Percentiles rank a stretch among this genome's conserved stretches.
Conservation (phyloP, 2,888 invertebrate species). For the Plagiodera versicolora region DNA sequence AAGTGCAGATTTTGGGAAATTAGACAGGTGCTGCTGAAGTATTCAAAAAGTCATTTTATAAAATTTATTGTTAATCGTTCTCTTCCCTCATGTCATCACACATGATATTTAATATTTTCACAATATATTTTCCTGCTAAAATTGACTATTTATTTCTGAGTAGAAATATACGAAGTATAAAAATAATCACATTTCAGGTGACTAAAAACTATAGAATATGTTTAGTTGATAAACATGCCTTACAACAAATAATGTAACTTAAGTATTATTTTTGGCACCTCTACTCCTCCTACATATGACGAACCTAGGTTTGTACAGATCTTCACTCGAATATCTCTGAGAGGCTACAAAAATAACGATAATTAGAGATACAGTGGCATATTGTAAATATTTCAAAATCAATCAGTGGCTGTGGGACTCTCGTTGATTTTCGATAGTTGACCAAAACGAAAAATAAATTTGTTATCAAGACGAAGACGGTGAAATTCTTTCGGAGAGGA, state of each 20-base stretch:
- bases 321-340: conserved; percentile 70
- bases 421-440: not conserved
- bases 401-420: not conserved
- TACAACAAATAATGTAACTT: not conserved
- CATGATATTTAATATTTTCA: too few relatives aligned
- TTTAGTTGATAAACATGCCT: not conserved
- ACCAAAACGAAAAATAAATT: too few relatives aligned
- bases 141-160: not conserved
- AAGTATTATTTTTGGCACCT: conserved; percentile 7
- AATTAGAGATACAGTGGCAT: not conserved
- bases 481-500: too few relatives aligned
- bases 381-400: not conserved
- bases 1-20: too few relatives aligned
- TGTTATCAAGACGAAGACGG: too few relatives aligned
- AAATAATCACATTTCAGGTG: not conserved
- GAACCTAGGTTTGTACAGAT: conserved; percentile 71
- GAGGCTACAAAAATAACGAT: conserved; percentile 17
- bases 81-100: too few relatives aligned
- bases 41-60: too few relatives aligned
- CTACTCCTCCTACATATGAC: conserved; percentile 58
- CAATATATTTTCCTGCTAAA: not conserved
- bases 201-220: not conserved
- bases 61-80: too few relatives aligned
- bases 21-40: too few relatives aligned
- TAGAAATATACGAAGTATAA: not conserved